Base-by-base conservation (phyloP, 2,888 invertebrate genomes). In the Cylloceria caligata region DNA sequence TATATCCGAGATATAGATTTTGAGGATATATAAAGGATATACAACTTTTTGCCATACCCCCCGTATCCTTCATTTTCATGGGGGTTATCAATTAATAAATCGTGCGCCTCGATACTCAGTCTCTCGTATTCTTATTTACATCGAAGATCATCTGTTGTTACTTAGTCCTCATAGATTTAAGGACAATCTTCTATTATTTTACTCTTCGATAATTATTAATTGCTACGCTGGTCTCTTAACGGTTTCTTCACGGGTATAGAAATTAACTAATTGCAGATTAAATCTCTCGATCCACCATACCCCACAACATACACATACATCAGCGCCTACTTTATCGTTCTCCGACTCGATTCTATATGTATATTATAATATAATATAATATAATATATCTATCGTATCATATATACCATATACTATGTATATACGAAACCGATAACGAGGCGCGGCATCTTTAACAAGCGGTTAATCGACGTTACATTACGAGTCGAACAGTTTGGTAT, bases 381-480 rank as follows among this genome's bases (percentile, higher is more conserved):
- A 49, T 62, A 49, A 47, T 49, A 47, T 30, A 34, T 55, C 45
- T 30, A 67, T 39, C 21, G 55, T 71, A 72, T 47, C 34, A 34
- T 60, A 57, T 47, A 49, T 45, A 57, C 47, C 55, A 47, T 47
- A 60, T 45, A 57, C 27, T n/a, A 9, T 57, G 55, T 30, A 57
- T 57, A 76, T 60, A 45, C 67, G 60, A 57, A 60, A 72, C 45
- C 72, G 60, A 72, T 72, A 19, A 60, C 71, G 75, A 76, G 76
- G 76, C 69, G 76, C 76, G 68, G 62, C 69, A 49, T 69, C 30
- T 62, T 69, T 64, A 77, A 62, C 68, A 77, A 77, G 76, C 76
- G 69, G 30, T 77, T 69, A 69, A 77, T 77, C 76, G 52, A 60
- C 62, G 69, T 77, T 77, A 69, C 76, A 52, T 69, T 69, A 77